Evolutionary conservation across 2,888 invertebrate genomes (phyloP), one percentile per base, ranked within the genome.

Genomic region (Mechanitis messenoides): DNA sequence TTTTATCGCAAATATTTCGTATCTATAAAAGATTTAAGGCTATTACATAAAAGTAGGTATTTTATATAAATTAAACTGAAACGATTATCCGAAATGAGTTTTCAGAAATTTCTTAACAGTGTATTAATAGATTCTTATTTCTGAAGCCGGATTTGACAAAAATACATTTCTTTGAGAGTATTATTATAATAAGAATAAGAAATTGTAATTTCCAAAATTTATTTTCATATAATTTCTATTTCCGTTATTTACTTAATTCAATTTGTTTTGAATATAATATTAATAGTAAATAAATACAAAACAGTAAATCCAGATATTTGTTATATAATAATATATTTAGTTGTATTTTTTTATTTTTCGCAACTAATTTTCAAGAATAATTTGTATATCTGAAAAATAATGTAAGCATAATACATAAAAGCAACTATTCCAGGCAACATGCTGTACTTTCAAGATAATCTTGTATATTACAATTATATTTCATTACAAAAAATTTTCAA

Each of bases 81-180:
- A 20, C 20, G 20, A 20, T 20, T 20, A 20, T 20, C 20, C 20
- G 20, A 53, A 46, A 31, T 45, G 9, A 7, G 28, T 58, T 28
- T 53, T 53, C 45, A 55, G 20, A 33, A 58, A 53, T 45, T n/a
- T n/a, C 58, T 45, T 31, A 53, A 53, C 63, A 55, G n/a, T 35
- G 46, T 60, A 45, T 60, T 63, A 59, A 57, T 45, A 60, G 54
- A 63, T 50, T 63, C 31, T 35, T 35, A 33, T 45, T 56, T 28
- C 54, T 57, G 46, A 53, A 57, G 53, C 47, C 33, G 47, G 54
- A 45, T 54, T 63, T 57, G 60, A 47, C 42, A 33, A 46, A 46
- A 60, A 63, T 56, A 57, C 47, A 20, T 28, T 63, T 57, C 50
- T 45, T 53, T n/a, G 33, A 53, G 53, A 33, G 45, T 53, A 58